A percentile compares a stretch with the other conserved stretches of the same genome.
Conservation (phyloP, 2,113 vertebrate genomes). For the Heliornis fulica region DNA sequence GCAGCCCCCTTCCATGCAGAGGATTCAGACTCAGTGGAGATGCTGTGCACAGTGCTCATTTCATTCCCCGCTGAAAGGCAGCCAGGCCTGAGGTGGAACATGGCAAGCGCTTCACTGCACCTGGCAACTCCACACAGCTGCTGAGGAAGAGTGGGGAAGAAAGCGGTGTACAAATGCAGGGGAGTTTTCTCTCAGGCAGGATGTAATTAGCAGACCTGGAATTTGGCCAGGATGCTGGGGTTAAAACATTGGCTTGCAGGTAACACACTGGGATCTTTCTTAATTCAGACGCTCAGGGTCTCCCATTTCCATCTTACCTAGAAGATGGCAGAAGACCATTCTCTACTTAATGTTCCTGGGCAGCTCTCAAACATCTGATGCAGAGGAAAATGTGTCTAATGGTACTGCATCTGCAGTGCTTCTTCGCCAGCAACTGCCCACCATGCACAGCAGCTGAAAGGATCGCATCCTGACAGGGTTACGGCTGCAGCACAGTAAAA, state of each 20-base stretch:
- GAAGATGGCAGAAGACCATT: background rate
- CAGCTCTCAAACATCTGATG: background rate
- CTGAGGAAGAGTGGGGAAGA: background rate
- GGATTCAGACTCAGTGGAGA: background rate
- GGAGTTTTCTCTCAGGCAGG: slow-evolving; percentile 53
- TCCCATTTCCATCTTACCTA: slow-evolving; percentile 46
- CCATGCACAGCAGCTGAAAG: background rate
- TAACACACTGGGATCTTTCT: slow-evolving; percentile 49
- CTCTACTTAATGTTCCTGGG: slow-evolving; percentile 2
- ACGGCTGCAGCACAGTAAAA: rapidly evolving
- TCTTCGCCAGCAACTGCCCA: background rate
- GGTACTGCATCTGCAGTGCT: slow-evolving; percentile 14
- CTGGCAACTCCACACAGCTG: slow-evolving; percentile 34
- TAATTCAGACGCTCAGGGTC: slow-evolving; percentile 3
- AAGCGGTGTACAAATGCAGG: background rate
- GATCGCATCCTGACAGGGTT: background rate
- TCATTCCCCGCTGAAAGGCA: slow-evolving; percentile 31
- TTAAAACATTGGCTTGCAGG: slow-evolving; percentile 42
- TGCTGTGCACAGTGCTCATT: slow-evolving; percentile 19
- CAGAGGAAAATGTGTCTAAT: slow-evolving; percentile 25
- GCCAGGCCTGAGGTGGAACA: slow-evolving; percentile 43
- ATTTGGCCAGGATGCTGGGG: slow-evolving; percentile 1
- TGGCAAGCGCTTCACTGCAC: background rate
- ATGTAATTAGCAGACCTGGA: slow-evolving; percentile 57
- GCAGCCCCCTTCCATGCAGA: background rate